Evolutionary conservation across 1,140 invertebrate genomes (phyloP), one percentile per base, ranked within the genome.

Genomic region (Eueides isabella): DNA sequence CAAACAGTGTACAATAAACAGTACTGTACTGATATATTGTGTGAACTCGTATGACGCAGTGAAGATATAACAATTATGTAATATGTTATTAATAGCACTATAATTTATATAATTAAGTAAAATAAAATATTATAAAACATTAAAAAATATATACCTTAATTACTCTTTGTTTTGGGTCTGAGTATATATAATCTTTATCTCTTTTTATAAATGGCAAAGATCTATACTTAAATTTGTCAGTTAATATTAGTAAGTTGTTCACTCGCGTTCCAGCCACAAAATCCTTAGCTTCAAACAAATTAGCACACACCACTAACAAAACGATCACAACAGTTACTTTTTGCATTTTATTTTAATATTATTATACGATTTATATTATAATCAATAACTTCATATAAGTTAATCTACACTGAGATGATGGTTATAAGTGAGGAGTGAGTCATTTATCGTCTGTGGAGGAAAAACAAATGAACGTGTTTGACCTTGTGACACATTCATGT

Each of bases 171-270:
- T 90, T 88, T 0, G 86, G 33, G 83, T 92, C 90, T 11, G 71
- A 76, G 55, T 89, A 92, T 23, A 63, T 80, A 31, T 90, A 92
- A 80, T 89, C 88, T 67, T 90, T 92, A 68, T 90, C 88, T 33
- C 90, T 78, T 71, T 71, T 84, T 72, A 90, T 79, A 1, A 92
- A 76, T 16, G 85, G 84, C 67, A 89, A 80, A 33, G 71, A 70
- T 19, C 73, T 84, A 35, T 83, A 85, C 23, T 81, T 77, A 19
- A 90, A 80, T 84, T 90, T 92, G 61, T 90, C 83, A 3, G 90
- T 92, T n/a, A 83, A 88, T 77, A 92, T 81, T 64, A 92, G 81
- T 64, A 90, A 81, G 73, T 92, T 92, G 72, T 92, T 90, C 44
- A 86, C 75, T 83, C 83, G 88, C 6, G 84, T 82, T 14, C 90